A percentile compares a stretch with the other conserved stretches of the same genome.
phyloP scores from a whole-genome alignment of 2,888 invertebrate species.

The Eutolmus rufibarbis region DNA sequence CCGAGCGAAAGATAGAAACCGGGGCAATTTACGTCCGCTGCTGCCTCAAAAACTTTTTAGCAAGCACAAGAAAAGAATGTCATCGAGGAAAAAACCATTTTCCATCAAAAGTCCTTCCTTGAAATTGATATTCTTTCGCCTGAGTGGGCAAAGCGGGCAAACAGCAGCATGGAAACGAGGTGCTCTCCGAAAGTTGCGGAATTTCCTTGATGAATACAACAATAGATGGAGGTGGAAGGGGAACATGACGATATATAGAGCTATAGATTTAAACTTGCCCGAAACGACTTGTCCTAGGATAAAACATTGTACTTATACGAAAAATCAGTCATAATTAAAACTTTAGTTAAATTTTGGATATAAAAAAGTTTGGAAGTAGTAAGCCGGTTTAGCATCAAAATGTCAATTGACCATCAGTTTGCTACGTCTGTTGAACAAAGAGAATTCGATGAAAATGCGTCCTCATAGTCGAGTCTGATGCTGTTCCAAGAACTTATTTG shows the following conservation, averaged over 20 bases:
- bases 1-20: not conserved
- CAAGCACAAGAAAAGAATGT: not conserved
- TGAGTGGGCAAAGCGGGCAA: not conserved
- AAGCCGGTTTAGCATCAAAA: not conserved
- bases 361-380: not conserved
- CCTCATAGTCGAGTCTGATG: not conserved
- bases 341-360: not conserved
- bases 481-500: not conserved
- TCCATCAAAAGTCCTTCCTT: conserved; percentile 11
- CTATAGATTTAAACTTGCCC: not conserved
- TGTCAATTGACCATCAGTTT: conserved; percentile 23
- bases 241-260: too few relatives aligned
- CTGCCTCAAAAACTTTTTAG: not conserved
- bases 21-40: not conserved
- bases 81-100: conserved; percentile 20
- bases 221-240: not conserved
- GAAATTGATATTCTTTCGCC: conserved; percentile 28
- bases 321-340: not conserved
- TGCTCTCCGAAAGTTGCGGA: not conserved
- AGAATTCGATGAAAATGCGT: not conserved
- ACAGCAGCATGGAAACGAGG: not conserved
- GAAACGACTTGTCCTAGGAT: not conserved
- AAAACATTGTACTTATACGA: not conserved
- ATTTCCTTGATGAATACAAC: not conserved
- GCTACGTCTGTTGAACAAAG: not conserved